These are phyloP conservation scores for Sinhomidia bicolor DNA, from an alignment of 2,888 invertebrate species.

Conservation along the genomic window DNA sequence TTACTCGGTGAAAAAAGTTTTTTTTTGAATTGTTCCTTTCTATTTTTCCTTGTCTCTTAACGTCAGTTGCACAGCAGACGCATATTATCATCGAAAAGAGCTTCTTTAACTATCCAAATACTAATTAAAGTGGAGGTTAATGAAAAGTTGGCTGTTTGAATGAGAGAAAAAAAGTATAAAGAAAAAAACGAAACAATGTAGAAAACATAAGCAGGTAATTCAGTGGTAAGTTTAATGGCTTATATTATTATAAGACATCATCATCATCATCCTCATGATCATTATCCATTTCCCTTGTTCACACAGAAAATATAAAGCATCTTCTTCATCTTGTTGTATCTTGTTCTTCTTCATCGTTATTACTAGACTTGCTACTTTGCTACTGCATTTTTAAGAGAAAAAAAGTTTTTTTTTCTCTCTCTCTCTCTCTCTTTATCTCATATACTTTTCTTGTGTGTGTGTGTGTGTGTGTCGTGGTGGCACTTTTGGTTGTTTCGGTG, in stretches of 20 bases:
- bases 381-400: not conserved
- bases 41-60: not conserved
- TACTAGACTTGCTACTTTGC: constrained; percentile 30
- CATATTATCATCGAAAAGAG: constrained; percentile 21
- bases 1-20: not conserved
- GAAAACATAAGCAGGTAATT: constrained; percentile 22
- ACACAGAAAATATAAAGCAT: constrained; percentile 1
- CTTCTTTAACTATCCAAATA: constrained; percentile 67
- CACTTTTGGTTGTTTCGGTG: constrained; percentile 49
- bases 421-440: constrained; percentile 1
- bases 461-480: constrained; percentile 40
- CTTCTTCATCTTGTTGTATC: not conserved
- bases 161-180: not conserved
- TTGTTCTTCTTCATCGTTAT: constrained; percentile 15
- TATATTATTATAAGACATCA: constrained; percentile 52
- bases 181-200: not conserved
- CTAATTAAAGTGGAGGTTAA: constrained; percentile 72
- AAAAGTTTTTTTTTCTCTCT: constrained; percentile 10
- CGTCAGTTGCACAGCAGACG: constrained; percentile 69
- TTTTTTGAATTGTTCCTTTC: constrained; percentile 12
- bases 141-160: constrained; percentile 60
- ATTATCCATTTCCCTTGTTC: constrained; percentile 55
- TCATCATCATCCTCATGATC: constrained; percentile 39
- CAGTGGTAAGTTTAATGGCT: constrained; percentile 51
- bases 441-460: constrained; percentile 25